Evolutionary conservation across 2,888 invertebrate genomes (phyloP).

Genomic region (Toxonevra muliebris): DNA sequence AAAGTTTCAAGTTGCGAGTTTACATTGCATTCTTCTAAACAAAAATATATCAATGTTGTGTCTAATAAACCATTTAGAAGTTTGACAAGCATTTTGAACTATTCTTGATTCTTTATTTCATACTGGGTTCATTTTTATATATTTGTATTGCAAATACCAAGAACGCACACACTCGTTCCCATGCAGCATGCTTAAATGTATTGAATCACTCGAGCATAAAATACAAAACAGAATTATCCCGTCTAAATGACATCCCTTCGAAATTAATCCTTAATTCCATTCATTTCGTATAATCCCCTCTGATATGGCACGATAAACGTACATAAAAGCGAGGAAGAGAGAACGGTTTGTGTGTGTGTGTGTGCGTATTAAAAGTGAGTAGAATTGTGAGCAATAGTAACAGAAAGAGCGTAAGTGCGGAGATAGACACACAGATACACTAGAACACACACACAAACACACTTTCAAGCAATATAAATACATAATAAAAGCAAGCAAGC

Average conservation of each 20-base stretch:
- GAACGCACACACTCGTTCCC: constrained; percentile 27
- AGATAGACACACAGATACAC: constrained; percentile 26
- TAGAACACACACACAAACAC: too few species aligned
- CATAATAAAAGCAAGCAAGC: too few species aligned
- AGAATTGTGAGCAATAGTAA: neutral
- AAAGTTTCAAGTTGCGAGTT: too few species aligned
- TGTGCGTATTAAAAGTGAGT: constrained; percentile 36
- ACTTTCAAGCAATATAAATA: too few species aligned
- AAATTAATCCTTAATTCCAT: constrained; percentile 66
- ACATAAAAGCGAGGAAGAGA: constrained; percentile 19
- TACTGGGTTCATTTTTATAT: neutral
- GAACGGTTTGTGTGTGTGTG: constrained; percentile 18
- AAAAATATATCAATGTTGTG: too few species aligned
- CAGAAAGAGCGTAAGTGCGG: too few species aligned
- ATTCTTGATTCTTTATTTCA: too few species aligned
- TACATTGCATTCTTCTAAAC: too few species aligned
- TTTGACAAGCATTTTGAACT: too few species aligned
- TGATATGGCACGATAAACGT: constrained; percentile 48
- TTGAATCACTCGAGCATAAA: constrained; percentile 50
- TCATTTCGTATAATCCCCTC: constrained; percentile 65
- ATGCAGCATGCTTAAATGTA: constrained; percentile 28
- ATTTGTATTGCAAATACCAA: neutral
- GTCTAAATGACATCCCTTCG: constrained; percentile 65
- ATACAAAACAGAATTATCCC: constrained; percentile 63
- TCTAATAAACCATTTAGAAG: too few species aligned